Evolutionary conservation across 2,797 vertebrate genomes (phyloP).

Genomic region (Poeciliopsis paucimaculata): DNA sequence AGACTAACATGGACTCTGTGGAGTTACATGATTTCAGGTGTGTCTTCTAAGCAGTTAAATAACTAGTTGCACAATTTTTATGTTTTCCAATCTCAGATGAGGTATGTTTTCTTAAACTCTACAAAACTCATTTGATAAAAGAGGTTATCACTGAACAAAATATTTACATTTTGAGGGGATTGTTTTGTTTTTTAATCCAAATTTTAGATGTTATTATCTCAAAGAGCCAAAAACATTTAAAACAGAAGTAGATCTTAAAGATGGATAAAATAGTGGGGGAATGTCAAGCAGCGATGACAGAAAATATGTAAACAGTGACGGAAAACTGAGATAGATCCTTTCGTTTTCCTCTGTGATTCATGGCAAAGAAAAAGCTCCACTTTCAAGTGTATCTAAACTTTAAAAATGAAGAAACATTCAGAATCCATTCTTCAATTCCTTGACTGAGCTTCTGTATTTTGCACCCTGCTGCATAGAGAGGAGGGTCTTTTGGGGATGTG

Average conservation of each 20-base stretch:
- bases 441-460: neutral
- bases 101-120: slow-evolving; percentile 30
- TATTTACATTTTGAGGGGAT: slow-evolving; percentile 30
- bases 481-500: neutral
- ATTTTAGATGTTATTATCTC: slow-evolving; percentile 31
- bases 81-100: slow-evolving; percentile 8
- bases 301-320: slow-evolving; percentile 56
- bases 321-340: slow-evolving; percentile 54
- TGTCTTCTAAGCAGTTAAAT: neutral
- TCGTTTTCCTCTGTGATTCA: slow-evolving; percentile 45
- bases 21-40: neutral
- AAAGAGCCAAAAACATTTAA: slow-evolving; percentile 8
- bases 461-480: neutral
- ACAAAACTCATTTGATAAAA: slow-evolving; percentile 48
- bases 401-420: slow-evolving; percentile 9
- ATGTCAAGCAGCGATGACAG: slow-evolving; percentile 53
- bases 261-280: slow-evolving; percentile 51
- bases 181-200: slow-evolving; percentile 35
- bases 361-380: slow-evolving; percentile 20
- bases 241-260: slow-evolving; percentile 38
- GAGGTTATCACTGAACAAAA: slow-evolving; percentile 39
- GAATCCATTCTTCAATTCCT: neutral
- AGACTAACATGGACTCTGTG: neutral
- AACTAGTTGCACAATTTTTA: neutral
- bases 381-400: slow-evolving; percentile 36